Conservation (phyloP, 2,797 vertebrate species). For the Parotocinclus haroldoi region DNA sequence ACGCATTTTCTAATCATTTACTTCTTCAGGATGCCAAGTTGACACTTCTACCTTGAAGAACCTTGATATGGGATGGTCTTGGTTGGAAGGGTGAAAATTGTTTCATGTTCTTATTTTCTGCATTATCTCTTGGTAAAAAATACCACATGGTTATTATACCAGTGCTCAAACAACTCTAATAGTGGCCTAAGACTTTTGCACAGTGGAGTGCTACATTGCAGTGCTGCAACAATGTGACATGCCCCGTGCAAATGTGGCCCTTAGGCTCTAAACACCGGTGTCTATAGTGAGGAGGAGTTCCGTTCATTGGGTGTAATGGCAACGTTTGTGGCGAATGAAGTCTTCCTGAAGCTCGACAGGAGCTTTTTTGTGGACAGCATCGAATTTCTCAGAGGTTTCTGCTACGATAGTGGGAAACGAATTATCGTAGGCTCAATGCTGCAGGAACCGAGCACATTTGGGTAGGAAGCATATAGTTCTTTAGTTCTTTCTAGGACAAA, state of each 20-base stretch:
- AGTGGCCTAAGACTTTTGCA: too few species aligned
- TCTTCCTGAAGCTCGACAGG: slow-evolving; percentile 68
- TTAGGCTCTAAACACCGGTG: slow-evolving; percentile 66
- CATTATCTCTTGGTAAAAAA: too few species aligned
- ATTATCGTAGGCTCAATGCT: slow-evolving; percentile 65
- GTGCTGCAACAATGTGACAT: too few species aligned
- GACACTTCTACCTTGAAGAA: too few species aligned
- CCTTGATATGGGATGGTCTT: too few species aligned
- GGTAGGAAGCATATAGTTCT: slow-evolving; percentile 53
- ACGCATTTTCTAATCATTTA: too few species aligned
- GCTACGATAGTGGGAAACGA: slow-evolving; percentile 68
- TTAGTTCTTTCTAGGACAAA: neutral
- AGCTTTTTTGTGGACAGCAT: slow-evolving; percentile 64
- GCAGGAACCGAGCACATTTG: slow-evolving; percentile 63
- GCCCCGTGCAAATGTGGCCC: neutral
- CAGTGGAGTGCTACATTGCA: too few species aligned
- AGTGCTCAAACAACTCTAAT: too few species aligned
- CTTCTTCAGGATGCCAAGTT: too few species aligned
- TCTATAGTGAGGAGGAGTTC: slow-evolving; percentile 70
- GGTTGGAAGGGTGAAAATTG: too few species aligned
- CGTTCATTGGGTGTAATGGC: slow-evolving; percentile 70
- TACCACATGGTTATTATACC: too few species aligned
- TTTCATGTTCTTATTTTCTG: too few species aligned
- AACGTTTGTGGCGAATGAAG: slow-evolving; percentile 68
- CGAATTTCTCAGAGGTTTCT: slow-evolving; percentile 61